Evolutionary conservation across 1,140 invertebrate genomes (phyloP).

Genomic region (Magallana gigas): DNA sequence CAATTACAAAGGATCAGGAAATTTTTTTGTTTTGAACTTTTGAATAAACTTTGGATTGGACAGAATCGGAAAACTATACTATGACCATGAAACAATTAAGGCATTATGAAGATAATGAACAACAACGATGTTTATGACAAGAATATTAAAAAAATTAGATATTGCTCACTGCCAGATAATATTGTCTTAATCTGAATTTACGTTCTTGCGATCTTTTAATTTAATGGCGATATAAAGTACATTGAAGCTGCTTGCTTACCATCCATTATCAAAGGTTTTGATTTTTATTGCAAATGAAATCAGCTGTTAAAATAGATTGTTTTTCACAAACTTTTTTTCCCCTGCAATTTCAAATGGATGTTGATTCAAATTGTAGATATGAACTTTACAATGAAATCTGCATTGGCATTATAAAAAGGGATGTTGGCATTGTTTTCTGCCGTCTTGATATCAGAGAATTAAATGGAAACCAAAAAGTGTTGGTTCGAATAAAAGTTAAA

Average conservation of each 20-base stretch:
- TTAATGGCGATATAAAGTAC: slow-evolving; percentile 5
- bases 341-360: neutral
- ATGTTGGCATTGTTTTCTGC: slow-evolving; percentile 14
- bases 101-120: no score
- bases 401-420: slow-evolving; percentile 2
- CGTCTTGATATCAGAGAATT: neutral
- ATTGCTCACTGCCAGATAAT: neutral
- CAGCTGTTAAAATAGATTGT: slow-evolving; percentile 36
- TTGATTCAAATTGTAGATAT: slow-evolving; percentile 1
- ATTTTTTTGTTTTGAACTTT: no score
- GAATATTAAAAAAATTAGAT: neutral
- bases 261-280: slow-evolving; percentile 7
- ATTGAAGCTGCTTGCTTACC: neutral
- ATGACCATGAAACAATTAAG: no score
- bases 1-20: no score
- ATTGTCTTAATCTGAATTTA: neutral
- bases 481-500: slow-evolving; percentile 11
- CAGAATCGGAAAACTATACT: no score
- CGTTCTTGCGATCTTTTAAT: neutral
- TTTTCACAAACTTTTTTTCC: neutral
- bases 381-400: slow-evolving; percentile 10
- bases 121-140: neutral
- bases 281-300: slow-evolving; percentile 31
- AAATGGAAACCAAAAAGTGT: neutral
- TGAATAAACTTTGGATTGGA: no score